These are phyloP conservation scores for Myanophis thanlyinensis DNA, from an alignment of 2,113 vertebrate species.

Conservation along the genomic window DNA sequence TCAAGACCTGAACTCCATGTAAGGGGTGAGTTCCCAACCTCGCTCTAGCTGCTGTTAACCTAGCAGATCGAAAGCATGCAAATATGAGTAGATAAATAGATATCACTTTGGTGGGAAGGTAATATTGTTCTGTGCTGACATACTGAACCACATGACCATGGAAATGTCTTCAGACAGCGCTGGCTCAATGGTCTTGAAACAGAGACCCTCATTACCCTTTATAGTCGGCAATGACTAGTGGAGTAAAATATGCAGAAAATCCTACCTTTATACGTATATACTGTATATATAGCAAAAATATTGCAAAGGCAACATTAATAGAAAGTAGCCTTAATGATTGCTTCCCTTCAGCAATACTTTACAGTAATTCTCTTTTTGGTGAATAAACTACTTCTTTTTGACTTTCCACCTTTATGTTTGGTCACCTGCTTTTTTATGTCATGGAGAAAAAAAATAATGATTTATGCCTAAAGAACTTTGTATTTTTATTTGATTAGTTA, in stretches of 20 bases:
- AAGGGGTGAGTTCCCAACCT: too few species aligned
- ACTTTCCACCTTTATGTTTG: constrained; percentile 41
- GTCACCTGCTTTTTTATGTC: constrained; percentile 35
- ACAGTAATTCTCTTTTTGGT: constrained; percentile 35
- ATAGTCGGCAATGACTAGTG: not conserved
- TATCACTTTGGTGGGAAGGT: too few species aligned
- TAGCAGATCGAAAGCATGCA: too few species aligned
- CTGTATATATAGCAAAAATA: constrained; percentile 14
- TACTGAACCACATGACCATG: too few species aligned
- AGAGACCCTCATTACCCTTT: too few species aligned
- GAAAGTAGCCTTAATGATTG: constrained; percentile 10
- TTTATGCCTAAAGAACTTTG: not conserved
- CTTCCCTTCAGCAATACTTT: not conserved
- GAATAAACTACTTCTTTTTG: constrained; percentile 19
- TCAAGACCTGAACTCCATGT: too few species aligned
- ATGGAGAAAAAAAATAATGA: constrained; percentile 49
- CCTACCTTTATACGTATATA: not conserved
- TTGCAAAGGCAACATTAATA: constrained; percentile 24
- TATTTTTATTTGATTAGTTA: not conserved
- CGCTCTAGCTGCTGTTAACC: too few species aligned
- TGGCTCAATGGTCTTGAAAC: too few species aligned
- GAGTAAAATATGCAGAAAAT: not conserved
- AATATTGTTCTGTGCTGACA: too few species aligned
- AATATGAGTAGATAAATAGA: too few species aligned
- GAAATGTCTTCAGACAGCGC: too few species aligned